These are phyloP conservation scores for Prionace glauca DNA, from an alignment of 2,797 vertebrate genomes.

Conservation along the genomic window DNA sequence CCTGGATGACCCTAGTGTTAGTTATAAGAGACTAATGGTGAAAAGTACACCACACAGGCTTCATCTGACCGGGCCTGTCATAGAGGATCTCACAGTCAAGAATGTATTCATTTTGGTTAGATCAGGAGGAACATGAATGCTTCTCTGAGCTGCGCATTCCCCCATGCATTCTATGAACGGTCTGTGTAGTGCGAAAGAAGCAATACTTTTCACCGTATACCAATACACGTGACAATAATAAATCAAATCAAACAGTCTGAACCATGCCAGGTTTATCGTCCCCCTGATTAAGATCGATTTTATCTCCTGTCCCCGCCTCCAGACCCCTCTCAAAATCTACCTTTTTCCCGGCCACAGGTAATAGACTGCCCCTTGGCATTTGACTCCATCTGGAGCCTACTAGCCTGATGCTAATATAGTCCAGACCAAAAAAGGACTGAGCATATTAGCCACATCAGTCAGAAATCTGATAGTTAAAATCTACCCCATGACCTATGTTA, in stretches of 20 bases:
- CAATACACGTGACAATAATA: no score
- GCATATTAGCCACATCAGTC: background rate
- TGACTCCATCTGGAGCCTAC: background rate
- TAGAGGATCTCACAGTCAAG: background rate
- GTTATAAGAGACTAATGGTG: background rate
- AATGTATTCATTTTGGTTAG: background rate
- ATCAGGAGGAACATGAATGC: background rate
- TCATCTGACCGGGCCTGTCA: background rate
- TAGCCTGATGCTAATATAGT: background rate
- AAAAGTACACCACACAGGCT: background rate
- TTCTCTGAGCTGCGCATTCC: background rate
- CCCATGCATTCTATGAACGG: no score
- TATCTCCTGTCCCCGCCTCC: no score
- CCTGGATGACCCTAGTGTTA: background rate
- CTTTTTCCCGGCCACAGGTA: background rate
- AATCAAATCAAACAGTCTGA: background rate
- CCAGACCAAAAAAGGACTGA: background rate
- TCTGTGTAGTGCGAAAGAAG: no score
- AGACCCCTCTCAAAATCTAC: background rate
- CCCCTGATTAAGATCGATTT: background rate
- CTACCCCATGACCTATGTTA: background rate
- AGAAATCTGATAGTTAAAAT: background rate
- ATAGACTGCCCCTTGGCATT: background rate
- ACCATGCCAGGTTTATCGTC: background rate
- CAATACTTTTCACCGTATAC: no score